Base-by-base conservation (phyloP, 2,797 vertebrate genomes). In the Petrocephalus schoutedeni region DNA sequence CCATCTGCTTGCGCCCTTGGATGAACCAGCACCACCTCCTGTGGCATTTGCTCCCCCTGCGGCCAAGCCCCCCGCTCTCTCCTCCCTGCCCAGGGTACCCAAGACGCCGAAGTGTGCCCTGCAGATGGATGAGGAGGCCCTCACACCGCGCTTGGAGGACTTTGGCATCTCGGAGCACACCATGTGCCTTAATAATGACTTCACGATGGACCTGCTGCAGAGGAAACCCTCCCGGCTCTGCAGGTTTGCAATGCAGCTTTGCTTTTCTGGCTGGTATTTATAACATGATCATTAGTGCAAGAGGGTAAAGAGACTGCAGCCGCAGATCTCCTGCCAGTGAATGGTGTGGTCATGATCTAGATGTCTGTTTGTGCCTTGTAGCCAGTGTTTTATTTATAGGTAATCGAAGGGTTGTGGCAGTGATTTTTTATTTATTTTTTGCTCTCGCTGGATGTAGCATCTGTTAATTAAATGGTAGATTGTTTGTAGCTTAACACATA, bases 141-240 rank as follows among this genome's bases (percentile, higher is more conserved):
- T 90, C n/a, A 97, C 96, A 0, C 97, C 97, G 1, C 96, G 96
- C 71, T 91, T 97, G 80, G 95, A 96, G 4, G 94, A 97, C 88
- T 98, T 98, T 14, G 96, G 96, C 54, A 96, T 98, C 88, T 94
- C 95, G 0, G 97, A 98, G 61, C 91, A 95, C 84, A 97, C 96
- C 0, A 88, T 95, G 93, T 97, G 94, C 92, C 94, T 98, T 92
- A 97, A 97, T 92, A 97, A 97, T 54, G 97, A 99, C 91, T 98
- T 98, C 89, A 99, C 98, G 0, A 94, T 98, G 93, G 96, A 96
- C 8, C 95, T 98, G 56, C 90, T 96, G 3, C 92, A 85, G 80
- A 98, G 96, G 92, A 95, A 94, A 14, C 87, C 91, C 4, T 67
- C 91, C 51, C 94, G 91, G 86, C 88, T 91, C 45, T 92, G 89